Evolutionary conservation across 2,797 vertebrate species (phyloP).

Genomic region (Cercopithecus hamlyni): DNA sequence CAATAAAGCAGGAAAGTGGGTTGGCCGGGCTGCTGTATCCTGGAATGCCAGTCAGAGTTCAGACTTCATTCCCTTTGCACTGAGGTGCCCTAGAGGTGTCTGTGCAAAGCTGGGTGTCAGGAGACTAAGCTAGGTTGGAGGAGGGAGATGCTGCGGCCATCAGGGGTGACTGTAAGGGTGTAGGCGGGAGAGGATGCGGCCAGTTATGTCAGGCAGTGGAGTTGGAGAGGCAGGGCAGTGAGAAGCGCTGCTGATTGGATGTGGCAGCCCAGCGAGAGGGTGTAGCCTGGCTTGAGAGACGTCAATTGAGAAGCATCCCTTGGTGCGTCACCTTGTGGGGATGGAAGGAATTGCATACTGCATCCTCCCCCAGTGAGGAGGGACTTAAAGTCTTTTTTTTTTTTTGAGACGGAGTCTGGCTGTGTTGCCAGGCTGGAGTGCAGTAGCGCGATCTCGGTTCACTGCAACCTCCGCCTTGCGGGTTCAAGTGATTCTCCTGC

Average conservation of each 20-base stretch:
- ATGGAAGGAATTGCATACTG: neutral
- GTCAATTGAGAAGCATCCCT: neutral
- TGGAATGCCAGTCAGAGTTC: neutral
- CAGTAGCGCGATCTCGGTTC: too few relatives aligned
- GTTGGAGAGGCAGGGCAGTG: neutral
- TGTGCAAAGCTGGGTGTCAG: neutral
- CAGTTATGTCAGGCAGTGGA: accelerated
- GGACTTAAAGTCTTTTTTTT: neutral
- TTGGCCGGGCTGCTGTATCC: neutral
- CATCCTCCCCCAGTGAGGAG: neutral
- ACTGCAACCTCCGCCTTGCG: too few relatives aligned
- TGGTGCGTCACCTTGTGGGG: accelerated
- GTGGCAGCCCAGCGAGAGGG: neutral
- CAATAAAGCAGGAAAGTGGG: neutral
- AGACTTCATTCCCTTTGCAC: neutral
- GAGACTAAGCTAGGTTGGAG: neutral
- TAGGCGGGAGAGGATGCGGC: neutral
- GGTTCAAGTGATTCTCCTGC: too few relatives aligned
- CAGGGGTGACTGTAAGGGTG: neutral
- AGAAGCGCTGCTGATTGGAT: neutral
- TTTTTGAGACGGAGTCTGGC: too few relatives aligned
- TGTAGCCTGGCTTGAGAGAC: neutral
- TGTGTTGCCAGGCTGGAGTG: too few relatives aligned
- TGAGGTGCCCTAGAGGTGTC: neutral
- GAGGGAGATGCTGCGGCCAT: neutral